These are phyloP conservation scores for Ochropacha duplaris DNA, from an alignment of 2,888 invertebrate species.

Conservation along the genomic window DNA sequence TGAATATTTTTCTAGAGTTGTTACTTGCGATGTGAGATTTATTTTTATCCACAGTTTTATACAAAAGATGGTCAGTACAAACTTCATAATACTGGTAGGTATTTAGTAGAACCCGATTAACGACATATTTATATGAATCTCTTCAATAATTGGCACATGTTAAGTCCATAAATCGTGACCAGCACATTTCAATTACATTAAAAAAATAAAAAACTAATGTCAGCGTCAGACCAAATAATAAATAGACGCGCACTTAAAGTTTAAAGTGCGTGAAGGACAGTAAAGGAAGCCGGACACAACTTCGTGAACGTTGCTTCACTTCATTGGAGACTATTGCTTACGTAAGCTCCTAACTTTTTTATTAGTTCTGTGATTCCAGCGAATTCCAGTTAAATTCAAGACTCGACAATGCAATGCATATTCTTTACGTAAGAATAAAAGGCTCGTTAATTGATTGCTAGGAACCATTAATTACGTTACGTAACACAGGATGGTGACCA, in stretches of 20 bases:
- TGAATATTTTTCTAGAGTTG: not conserved
- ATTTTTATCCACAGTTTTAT: slow-evolving; percentile 8
- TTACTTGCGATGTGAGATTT: not conserved
- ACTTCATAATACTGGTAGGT: slow-evolving; percentile 48
- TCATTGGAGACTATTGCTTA: too few species aligned
- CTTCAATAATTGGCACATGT: slow-evolving; percentile 54
- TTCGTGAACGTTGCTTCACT: too few species aligned
- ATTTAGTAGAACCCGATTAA: not conserved
- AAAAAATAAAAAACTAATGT: not conserved
- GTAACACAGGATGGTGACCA: not conserved
- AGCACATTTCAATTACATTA: slow-evolving; percentile 44
- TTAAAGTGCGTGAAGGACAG: too few species aligned
- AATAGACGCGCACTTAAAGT: too few species aligned
- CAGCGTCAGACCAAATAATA: too few species aligned
- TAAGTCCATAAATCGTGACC: slow-evolving; percentile 47
- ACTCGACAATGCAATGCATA: too few species aligned
- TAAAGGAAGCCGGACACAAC: too few species aligned
- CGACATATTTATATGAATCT: not conserved
- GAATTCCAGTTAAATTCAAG: too few species aligned
- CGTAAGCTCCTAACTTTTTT: too few species aligned
- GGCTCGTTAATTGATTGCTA: not conserved
- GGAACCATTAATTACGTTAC: not conserved
- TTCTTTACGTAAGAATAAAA: not conserved
- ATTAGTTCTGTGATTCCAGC: too few species aligned
- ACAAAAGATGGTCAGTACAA: slow-evolving; percentile 25